Conservation (phyloP, 2,888 invertebrate genomes). For the Euzetes globulus region DNA sequence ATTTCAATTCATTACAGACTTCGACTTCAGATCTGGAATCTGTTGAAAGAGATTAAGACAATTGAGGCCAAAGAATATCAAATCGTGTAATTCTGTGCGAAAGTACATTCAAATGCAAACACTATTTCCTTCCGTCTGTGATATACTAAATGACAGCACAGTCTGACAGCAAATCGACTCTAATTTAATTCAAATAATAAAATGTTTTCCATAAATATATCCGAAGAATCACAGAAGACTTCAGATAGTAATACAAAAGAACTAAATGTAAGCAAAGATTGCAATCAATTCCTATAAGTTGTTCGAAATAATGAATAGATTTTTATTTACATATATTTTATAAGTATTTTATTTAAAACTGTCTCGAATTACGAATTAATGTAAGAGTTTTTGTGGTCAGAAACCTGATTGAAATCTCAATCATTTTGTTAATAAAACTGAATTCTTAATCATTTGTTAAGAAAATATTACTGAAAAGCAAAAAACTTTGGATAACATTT, state of each 20-base stretch:
- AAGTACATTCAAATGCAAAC: not conserved
- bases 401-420: no score
- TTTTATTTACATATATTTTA: not conserved
- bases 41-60: slow-evolving; percentile 6
- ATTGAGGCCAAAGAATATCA: not conserved
- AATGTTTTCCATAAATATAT: no score
- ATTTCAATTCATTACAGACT: slow-evolving; percentile 6
- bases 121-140: not conserved
- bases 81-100: not conserved
- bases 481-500: not conserved
- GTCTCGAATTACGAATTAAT: no score
- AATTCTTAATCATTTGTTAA: not conserved
- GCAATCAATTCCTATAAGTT: not conserved
- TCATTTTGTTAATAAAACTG: not conserved
- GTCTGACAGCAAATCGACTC: no score
- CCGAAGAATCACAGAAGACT: no score
- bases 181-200: no score
- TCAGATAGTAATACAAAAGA: no score
- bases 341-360: no score
- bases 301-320: not conserved
- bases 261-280: not conserved
- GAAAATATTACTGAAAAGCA: not conserved
- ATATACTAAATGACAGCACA: not conserved
- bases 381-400: no score
- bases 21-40: slow-evolving; percentile 16